Conservation (phyloP, 1,140 invertebrate species). For the Calliopsis andreniformis region DNA sequence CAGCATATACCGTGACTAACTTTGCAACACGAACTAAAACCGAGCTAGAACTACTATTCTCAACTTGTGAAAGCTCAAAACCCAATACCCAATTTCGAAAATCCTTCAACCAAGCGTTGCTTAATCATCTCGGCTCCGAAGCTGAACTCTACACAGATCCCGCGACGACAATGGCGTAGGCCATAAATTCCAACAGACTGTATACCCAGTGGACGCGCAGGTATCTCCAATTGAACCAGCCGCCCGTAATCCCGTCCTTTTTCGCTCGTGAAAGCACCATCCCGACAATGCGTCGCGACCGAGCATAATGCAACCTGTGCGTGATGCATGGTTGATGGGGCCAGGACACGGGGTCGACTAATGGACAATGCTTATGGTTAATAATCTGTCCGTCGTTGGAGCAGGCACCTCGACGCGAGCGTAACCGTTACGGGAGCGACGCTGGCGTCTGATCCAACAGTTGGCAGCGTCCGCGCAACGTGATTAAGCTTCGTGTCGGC, state of each 20-base stretch:
- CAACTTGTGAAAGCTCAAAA: too few species aligned
- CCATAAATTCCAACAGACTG: conserved; percentile 22
- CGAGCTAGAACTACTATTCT: too few species aligned
- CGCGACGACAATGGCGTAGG: background rate
- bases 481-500: too few species aligned
- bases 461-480: background rate
- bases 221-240: conserved; percentile 15
- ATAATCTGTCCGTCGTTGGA: conserved; percentile 43
- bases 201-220: conserved; percentile 5
- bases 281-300: conserved; percentile 27
- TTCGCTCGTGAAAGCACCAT: conserved; percentile 21
- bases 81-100: too few species aligned
- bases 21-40: too few species aligned
- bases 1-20: too few species aligned
- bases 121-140: too few species aligned
- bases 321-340: conserved; percentile 38
- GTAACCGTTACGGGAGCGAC: background rate
- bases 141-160: too few species aligned
- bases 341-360: conserved; percentile 22
- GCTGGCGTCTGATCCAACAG: background rate
- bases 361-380: conserved; percentile 52
- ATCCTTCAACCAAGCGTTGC: too few species aligned
- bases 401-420: conserved; percentile 25
- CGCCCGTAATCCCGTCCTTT: conserved; percentile 34
- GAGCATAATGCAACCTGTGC: conserved; percentile 36